phyloP scores from a whole-genome alignment of 2,888 invertebrate species.

The Andrena chrysosceles region DNA sequence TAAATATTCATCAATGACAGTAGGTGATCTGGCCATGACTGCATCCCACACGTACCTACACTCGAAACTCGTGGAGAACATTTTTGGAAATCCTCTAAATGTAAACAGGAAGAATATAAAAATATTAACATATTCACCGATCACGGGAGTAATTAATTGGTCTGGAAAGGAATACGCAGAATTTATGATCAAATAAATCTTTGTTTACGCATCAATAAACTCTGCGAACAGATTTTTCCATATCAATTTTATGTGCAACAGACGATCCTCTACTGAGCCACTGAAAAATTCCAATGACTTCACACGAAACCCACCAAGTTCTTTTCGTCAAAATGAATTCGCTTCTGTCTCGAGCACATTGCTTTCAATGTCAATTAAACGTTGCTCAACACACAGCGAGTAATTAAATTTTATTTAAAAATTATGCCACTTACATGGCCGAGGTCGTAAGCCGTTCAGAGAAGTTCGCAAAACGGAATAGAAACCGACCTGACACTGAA shows the following conservation, averaged over 20 bases:
- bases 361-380: background rate
- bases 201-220: background rate
- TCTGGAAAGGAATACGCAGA: too few species aligned
- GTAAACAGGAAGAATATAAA: background rate
- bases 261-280: too few species aligned
- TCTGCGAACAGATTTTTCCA: background rate
- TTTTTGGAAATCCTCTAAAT: too few species aligned
- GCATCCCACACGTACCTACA: background rate
- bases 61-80: too few species aligned
- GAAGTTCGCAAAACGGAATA: background rate
- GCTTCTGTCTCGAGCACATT: background rate
- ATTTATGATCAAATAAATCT: background rate
- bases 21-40: background rate
- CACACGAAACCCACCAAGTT: background rate
- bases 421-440: background rate
- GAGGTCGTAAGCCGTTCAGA: background rate
- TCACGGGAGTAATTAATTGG: too few species aligned
- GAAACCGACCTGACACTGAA: background rate
- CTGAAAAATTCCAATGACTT: too few species aligned
- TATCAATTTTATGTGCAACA: background rate
- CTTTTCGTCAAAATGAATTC: background rate
- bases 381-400: background rate
- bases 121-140: background rate
- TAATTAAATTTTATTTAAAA: conserved; percentile 7
- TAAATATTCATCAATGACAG: conserved; percentile 2